These are phyloP conservation scores for Drosophila crucigera DNA, from an alignment of 2,888 invertebrate genomes.

Conservation along the genomic window DNA sequence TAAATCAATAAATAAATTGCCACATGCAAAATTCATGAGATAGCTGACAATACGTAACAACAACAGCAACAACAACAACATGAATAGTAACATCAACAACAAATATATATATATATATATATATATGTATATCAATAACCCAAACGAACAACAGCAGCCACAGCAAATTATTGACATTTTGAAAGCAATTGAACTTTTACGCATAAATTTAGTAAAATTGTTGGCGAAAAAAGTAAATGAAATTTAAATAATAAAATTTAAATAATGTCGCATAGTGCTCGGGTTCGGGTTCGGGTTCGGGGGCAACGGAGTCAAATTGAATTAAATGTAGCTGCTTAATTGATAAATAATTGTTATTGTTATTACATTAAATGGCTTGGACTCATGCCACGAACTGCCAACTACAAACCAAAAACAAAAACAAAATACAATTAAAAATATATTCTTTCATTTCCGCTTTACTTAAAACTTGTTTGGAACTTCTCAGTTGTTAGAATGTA, in stretches of 20 bases:
- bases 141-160: constrained; percentile 22
- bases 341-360: constrained; percentile 74
- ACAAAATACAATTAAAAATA: neutral
- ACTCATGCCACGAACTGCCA: constrained; percentile 15
- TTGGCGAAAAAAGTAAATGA: neutral
- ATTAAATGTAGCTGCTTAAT: constrained; percentile 70
- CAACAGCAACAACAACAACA: constrained; percentile 38
- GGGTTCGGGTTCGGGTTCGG: neutral
- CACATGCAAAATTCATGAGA: constrained; percentile 77
- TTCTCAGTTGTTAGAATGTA: neutral
- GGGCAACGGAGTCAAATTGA: constrained; percentile 48
- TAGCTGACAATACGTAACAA: constrained; percentile 40
- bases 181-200: constrained; percentile 77
- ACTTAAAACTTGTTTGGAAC: neutral
- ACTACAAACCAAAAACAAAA: neutral
- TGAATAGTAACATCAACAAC: constrained; percentile 14
- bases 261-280: constrained; percentile 7
- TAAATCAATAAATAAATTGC: constrained; percentile 82
- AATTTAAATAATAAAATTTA: constrained; percentile 9
- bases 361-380: constrained; percentile 53
- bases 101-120: constrained; percentile 3
- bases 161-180: constrained; percentile 75
- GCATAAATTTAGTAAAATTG: constrained; percentile 65
- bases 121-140: constrained; percentile 42
- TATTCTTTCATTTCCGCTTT: neutral